A percentile compares a stretch with the other conserved stretches of the same genome.
phyloP scores from a whole-genome alignment of 2,113 vertebrate species.

The Monopterus albus region DNA sequence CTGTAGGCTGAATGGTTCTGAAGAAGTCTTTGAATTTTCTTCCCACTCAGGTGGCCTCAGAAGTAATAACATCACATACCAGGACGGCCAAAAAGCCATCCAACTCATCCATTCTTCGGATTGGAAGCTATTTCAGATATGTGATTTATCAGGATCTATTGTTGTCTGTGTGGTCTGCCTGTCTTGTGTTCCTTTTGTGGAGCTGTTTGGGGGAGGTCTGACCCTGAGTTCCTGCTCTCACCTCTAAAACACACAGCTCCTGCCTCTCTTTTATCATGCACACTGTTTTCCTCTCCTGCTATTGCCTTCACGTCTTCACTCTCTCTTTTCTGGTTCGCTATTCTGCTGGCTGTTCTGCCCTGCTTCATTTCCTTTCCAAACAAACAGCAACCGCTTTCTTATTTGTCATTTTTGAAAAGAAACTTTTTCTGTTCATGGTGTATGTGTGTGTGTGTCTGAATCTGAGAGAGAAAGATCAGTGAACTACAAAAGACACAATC shows the following conservation, averaged over 20 bases:
- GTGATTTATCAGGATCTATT: slow-evolving; percentile 48
- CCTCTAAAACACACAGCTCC: slow-evolving; percentile 55
- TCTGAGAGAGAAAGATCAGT: slow-evolving; percentile 2
- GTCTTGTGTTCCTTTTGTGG: slow-evolving; percentile 24
- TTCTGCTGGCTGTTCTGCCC: slow-evolving; percentile 60
- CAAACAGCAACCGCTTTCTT: slow-evolving; percentile 38
- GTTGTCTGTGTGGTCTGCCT: slow-evolving; percentile 47
- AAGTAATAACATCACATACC: slow-evolving; percentile 44
- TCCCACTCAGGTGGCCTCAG: slow-evolving; percentile 12
- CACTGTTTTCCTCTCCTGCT: slow-evolving; percentile 30
- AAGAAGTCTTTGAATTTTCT: slow-evolving; percentile 28
- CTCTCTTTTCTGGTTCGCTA: slow-evolving; percentile 46
- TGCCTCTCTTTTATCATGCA: slow-evolving; percentile 57
- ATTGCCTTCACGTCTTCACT: slow-evolving; percentile 38
- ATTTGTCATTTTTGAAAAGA: slow-evolving; percentile 45
- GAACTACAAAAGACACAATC: slow-evolving; percentile 53
- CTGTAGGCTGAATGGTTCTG: slow-evolving; percentile 33
- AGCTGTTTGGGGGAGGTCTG: slow-evolving; percentile 36
- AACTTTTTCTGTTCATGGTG: slow-evolving; percentile 18
- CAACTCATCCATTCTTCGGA: slow-evolving; percentile 27
- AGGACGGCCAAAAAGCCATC: slow-evolving; percentile 4
- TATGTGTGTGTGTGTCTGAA: slow-evolving; percentile 7
- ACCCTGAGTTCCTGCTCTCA: slow-evolving; percentile 50
- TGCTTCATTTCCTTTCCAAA: slow-evolving; percentile 61
- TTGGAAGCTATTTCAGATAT: slow-evolving; percentile 41